Evolutionary conservation across 35 echinoderm and acorn worm species (phyloP), one percentile per base, ranked within the genome.

Genomic region (Ophiothrix spiculata): DNA sequence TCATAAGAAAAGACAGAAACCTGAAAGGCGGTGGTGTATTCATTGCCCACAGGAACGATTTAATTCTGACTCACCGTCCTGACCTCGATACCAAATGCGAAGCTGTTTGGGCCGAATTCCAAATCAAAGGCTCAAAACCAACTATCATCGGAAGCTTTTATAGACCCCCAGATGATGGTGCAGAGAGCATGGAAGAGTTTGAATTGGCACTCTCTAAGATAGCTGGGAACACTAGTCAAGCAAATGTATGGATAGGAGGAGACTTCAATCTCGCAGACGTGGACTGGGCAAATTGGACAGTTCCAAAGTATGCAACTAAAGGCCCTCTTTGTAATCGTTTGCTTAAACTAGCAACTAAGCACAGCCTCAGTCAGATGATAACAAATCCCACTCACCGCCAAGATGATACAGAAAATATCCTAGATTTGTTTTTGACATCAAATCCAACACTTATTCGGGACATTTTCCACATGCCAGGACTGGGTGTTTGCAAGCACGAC

Each of bases 391-490:
- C 64, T 0, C 56, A 76, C 75, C 28, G 83, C 37, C 46, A 8
- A 31, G 83, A 85, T 69, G 83, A 85, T 39, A 63, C 56, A 14
- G 56, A 85, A 85, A n/a, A n/a, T n/a, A n/a, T n/a, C n/a, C n/a
- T n/a, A 85, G 75, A 15, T 77, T 77, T 28, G 36, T 77, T 33
- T 31, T 31, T 77, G 32, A 85, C 36, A 32, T 36, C 31, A 28
- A 85, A 85, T n/a, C 83, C 83, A 32, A 85, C 83, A 2, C 25
- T 31, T 29, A 64, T 85, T 49, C 21, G 35, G 6, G 39, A 85
- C 35, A n/a, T 85, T 32, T 74, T 36, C 63, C 83, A 85, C 36
- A 85, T 85, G 83, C 83, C 83, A 28, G 64, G 83, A 38, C 83
- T 85, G 33, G 83, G 83, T 33, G 69, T 76, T 37, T 85, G 56